Evolutionary conservation across 2,113 vertebrate genomes (phyloP).

Genomic region (Poeciliopsis prolifica): DNA sequence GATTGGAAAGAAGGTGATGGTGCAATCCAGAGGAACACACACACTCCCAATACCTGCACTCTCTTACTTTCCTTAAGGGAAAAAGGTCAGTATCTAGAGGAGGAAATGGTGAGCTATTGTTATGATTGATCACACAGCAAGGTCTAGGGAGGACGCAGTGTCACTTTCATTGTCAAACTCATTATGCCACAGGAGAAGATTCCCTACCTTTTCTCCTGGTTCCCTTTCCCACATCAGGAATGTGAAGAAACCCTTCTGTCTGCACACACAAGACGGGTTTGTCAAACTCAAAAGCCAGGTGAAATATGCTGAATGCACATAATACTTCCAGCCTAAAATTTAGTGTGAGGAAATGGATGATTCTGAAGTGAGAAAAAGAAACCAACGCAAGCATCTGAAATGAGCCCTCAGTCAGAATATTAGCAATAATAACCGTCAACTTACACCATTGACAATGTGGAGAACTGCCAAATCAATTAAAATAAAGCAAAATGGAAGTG

Average conservation of each 20-base stretch:
- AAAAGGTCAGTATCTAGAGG: constrained; percentile 76
- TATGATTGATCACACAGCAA: constrained; percentile 78
- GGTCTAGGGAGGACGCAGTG: constrained; percentile 73
- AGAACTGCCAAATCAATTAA: constrained; percentile 62
- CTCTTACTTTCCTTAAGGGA: constrained; percentile 63
- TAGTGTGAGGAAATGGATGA: constrained; percentile 30
- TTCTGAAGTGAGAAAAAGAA: constrained; percentile 32
- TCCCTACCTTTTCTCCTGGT: constrained; percentile 44
- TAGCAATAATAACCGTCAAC: constrained; percentile 47
- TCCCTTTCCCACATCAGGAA: constrained; percentile 56
- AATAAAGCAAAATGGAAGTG: constrained; percentile 56
- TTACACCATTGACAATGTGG: constrained; percentile 40
- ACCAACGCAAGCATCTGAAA: constrained; percentile 20
- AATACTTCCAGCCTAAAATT: constrained; percentile 31
- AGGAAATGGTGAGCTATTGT: constrained; percentile 76
- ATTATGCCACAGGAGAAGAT: constrained; percentile 72
- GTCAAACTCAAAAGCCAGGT: constrained; percentile 24
- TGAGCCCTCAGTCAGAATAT: constrained; percentile 22
- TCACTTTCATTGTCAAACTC: constrained; percentile 80
- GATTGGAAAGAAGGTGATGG: constrained; percentile 61
- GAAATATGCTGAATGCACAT: constrained; percentile 66
- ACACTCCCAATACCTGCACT: constrained; percentile 25
- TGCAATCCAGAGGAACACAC: constrained; percentile 25
- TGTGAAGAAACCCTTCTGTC: constrained; percentile 48
- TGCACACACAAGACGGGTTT: constrained; percentile 28